Base-by-base conservation (phyloP, 2,888 invertebrate species). In the Orgyia antiqua region DNA sequence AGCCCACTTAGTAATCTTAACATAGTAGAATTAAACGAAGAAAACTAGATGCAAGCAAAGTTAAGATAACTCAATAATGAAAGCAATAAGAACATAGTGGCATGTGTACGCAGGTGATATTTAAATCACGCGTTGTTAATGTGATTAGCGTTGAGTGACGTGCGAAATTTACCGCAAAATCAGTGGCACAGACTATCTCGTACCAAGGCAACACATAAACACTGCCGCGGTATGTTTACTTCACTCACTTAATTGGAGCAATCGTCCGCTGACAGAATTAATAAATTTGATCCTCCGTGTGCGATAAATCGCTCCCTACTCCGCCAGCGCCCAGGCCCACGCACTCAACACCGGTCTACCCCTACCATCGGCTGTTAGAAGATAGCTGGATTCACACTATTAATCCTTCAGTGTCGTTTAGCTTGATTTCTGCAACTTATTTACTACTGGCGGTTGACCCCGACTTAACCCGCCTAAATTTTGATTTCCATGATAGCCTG, bases 221-320 rank as follows among this genome's bases (percentile, higher is more conserved):
- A 69, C 61, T 53, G 47, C 58, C 44, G 58, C 63, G 68, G 68
- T 69, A 65, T 75, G 73, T 78, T 78, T 82, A 79, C 73, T 68
- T 64, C 61, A 54, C 58, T 59, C 67, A 60, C 71, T 82, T 80
- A 82, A 80, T 80, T 80, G 73, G 76, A 77, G 70, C 76, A 75
- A 78, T 78, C 73, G 72, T 58, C 64, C 59, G 54, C 58, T 58
- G 72, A 76, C 76, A 71, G 76, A 70, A 73, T 77, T 76, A 74
- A 79, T 80, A 79, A 79, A 80, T 79, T 70, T 62, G 61, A 73
- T 66, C 63, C 64, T 61, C 55, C 51, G 65, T 51, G 53, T 33
- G 59, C 65, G 64, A 75, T 80, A 80, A 74, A 77, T 75, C 43
- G 46, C 49, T 51, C 46, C 45, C 48, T 59, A 51, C 45, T 9